Conservation (phyloP, 2,113 vertebrate genomes). For the Hemicordylus capensis region DNA sequence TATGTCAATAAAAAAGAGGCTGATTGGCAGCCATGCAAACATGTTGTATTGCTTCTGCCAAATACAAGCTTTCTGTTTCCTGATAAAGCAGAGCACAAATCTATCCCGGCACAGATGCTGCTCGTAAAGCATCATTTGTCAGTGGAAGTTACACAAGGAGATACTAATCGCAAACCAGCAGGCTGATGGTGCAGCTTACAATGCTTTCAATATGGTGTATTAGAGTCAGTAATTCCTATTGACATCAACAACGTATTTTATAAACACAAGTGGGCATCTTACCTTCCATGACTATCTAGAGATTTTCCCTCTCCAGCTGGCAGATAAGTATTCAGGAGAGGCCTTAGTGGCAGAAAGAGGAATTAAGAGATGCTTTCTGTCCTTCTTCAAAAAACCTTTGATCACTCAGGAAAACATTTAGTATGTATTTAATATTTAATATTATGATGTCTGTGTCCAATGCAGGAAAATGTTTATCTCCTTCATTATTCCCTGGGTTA, state of each 20-base stretch:
- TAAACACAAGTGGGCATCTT: not conserved
- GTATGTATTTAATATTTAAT: not conserved
- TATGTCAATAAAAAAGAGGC: not conserved
- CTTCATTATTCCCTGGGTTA: too few species aligned
- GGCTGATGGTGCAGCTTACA: not conserved
- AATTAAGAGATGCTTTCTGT: not conserved
- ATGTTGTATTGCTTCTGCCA: not conserved
- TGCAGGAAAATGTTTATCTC: too few species aligned
- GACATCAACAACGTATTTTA: constrained; percentile 6
- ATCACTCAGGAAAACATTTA: not conserved
- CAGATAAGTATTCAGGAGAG: not conserved
- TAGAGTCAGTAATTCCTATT: constrained; percentile 11
- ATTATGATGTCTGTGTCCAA: not conserved
- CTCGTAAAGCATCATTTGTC: constrained; percentile 27
- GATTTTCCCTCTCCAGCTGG: not conserved
- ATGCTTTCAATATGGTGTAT: not conserved
- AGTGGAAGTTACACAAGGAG: not conserved
- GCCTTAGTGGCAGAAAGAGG: not conserved
- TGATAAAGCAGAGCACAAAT: not conserved
- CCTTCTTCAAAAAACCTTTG: not conserved
- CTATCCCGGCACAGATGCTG: constrained; percentile 5
- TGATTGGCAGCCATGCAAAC: constrained; percentile 18
- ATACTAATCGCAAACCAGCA: not conserved
- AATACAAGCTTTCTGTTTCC: constrained; percentile 2
- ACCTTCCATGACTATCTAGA: not conserved